Evolutionary conservation across 1,140 invertebrate genomes (phyloP).

Genomic region (Chlorops oryzae): DNA sequence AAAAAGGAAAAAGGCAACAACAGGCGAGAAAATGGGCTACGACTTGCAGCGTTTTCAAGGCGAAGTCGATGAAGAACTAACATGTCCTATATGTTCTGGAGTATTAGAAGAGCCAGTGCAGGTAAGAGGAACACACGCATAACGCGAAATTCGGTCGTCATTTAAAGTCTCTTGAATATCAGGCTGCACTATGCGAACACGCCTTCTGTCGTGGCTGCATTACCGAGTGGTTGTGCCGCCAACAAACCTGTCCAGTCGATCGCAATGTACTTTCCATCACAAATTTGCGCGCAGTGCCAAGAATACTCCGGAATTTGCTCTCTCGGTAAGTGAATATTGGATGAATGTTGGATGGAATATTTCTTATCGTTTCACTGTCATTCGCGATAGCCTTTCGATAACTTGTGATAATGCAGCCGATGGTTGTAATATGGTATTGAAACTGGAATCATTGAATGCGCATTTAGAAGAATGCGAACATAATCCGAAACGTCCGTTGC

Average conservation of each 20-base stretch:
- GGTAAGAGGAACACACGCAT: constrained; percentile 47
- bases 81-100: constrained; percentile 75
- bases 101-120: constrained; percentile 74
- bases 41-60: constrained; percentile 71
- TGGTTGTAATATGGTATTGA: constrained; percentile 78
- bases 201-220: constrained; percentile 92
- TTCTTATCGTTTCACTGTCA: background rate
- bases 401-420: constrained; percentile 83
- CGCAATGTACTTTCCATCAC: constrained; percentile 78
- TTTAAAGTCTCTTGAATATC: constrained; percentile 10
- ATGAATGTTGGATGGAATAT: too few relatives aligned
- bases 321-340: constrained; percentile 57
- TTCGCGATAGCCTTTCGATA: constrained; percentile 69
- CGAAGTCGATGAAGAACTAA: constrained; percentile 75
- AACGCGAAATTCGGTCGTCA: background rate
- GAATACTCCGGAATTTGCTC: constrained; percentile 86
- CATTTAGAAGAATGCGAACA: constrained; percentile 89
- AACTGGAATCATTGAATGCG: constrained; percentile 72
- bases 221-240: constrained; percentile 86
- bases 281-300: constrained; percentile 81
- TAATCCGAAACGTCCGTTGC: constrained; percentile 88
- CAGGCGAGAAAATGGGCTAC: constrained; percentile 73
- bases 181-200: constrained; percentile 93
- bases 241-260: constrained; percentile 90
- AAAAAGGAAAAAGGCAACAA: too few relatives aligned